Evolutionary conservation across 2,888 invertebrate species (phyloP), one percentile per base, ranked within the genome.

Genomic region (Acrobasis suavella): DNA sequence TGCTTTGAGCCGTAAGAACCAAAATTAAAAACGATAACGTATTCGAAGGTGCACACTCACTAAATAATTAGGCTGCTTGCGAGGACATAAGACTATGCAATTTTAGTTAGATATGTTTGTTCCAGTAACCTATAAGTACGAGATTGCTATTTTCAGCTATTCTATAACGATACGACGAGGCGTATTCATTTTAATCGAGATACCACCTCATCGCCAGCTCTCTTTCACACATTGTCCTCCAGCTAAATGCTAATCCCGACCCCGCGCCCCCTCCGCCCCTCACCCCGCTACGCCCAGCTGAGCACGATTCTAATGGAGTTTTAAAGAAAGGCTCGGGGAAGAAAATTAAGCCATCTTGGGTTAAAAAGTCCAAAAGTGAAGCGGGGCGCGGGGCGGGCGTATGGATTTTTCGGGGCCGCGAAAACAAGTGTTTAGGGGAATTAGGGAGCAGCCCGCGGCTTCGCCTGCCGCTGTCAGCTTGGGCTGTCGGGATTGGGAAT

Each of bases 311-410:
- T 87, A 87, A 87, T 84, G 83, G 84, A 82, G 82, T 82, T 85
- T 83, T 80, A 71, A 83, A 85, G 85, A 82, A 83, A 82, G 81
- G 82, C 84, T 78, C 46, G 46, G 81, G 80, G 81, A 80, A 84
- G 85, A 82, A 88, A 89, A 90, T 90, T 87, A 88, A 89, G 89
- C 85, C 89, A 87, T 89, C 89, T 89, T 83, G 85, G 85, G 83
- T 85, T 86, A 86, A 89, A 89, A 87, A 85, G 86, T 86, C 84
- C 84, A 84, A 85, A 85, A 85, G 75, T 79, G 77, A 78, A 79
- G 83, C 63, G 74, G 68, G 67, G 65, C 60, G 62, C 63, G 73
- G 74, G 76, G 73, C 64, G 64, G 73, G 68, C 77, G 77, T 85
- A 85, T 86, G 80, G 86, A 87, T 86, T 87, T 86, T 88, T 80